Evolutionary conservation across 1,140 invertebrate species (phyloP).

Genomic region (Hypothenemus hampei): DNA sequence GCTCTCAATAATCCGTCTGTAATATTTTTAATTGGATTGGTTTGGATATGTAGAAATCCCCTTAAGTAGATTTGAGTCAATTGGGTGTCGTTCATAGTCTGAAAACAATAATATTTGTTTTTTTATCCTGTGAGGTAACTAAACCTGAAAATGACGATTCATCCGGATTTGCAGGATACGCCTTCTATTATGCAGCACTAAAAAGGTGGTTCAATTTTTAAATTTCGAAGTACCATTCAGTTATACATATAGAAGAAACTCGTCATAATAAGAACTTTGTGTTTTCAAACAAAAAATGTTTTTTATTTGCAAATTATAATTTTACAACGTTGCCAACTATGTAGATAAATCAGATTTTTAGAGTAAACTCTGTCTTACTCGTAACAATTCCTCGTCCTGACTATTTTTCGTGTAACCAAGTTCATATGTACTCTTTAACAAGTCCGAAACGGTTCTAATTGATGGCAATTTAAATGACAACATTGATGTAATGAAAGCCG

Average conservation of each 20-base stretch:
- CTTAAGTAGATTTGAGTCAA: slow-evolving; percentile 34
- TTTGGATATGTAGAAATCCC: slow-evolving; percentile 32
- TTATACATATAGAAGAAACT: too few species aligned
- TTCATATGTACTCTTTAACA: slow-evolving; percentile 54
- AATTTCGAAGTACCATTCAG: too few species aligned
- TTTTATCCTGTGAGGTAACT: neutral
- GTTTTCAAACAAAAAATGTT: too few species aligned
- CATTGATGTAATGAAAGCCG: slow-evolving; percentile 56
- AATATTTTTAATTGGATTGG: slow-evolving; percentile 28
- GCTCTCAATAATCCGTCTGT: slow-evolving; percentile 29
- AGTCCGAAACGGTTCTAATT: slow-evolving; percentile 54
- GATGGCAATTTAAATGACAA: slow-evolving; percentile 55
- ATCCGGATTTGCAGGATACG: neutral
- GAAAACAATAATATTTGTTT: neutral
- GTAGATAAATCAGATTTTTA: too few species aligned
- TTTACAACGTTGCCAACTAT: too few species aligned
- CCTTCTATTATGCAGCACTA: too few species aligned
- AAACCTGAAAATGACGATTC: too few species aligned
- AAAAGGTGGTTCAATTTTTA: too few species aligned
- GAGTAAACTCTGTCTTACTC: slow-evolving; percentile 43
- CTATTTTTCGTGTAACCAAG: slow-evolving; percentile 55
- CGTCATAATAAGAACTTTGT: too few species aligned
- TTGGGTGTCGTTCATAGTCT: slow-evolving; percentile 26
- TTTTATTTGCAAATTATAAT: too few species aligned
- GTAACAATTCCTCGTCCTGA: slow-evolving; percentile 50